Evolutionary conservation across 2,888 invertebrate species (phyloP).

Genomic region (Oscheius sp.): DNA sequence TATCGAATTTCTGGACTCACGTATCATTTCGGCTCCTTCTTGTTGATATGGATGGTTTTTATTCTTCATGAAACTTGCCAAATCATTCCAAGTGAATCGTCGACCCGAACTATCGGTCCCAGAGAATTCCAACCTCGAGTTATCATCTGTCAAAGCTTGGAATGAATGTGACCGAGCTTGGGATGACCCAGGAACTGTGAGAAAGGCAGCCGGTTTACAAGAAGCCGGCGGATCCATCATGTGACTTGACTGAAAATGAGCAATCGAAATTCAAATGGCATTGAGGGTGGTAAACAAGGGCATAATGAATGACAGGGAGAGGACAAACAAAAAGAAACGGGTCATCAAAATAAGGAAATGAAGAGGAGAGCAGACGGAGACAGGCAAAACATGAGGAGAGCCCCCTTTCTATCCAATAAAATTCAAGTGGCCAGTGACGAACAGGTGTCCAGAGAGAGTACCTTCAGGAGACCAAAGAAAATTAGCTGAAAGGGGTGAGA

Average conservation of each 20-base stretch:
- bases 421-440: too few species aligned
- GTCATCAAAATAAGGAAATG: not conserved
- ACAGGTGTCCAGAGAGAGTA: too few species aligned
- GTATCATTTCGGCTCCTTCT: constrained; percentile 19
- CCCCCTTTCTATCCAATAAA: too few species aligned
- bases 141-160: not conserved
- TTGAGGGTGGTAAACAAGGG: constrained; percentile 1
- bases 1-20: not conserved
- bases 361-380: not conserved
- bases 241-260: not conserved
- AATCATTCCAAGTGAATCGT: constrained; percentile 28
- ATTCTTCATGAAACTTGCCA: constrained; percentile 19
- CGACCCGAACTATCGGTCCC: constrained; percentile 8
- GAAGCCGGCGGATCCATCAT: constrained; percentile 13
- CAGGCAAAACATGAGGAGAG: not conserved
- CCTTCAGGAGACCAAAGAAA: too few species aligned
- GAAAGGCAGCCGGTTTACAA: constrained; percentile 9
- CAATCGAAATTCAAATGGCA: not conserved
- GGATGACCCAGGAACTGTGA: constrained; percentile 14
- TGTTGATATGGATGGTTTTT: constrained; percentile 22
- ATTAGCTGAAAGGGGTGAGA: too few species aligned
- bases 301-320: not conserved
- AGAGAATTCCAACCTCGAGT: not conserved
- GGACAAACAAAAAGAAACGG: not conserved
- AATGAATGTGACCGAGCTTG: constrained; percentile 19